Conservation (phyloP, 1,140 invertebrate species). For the Mya arenaria region DNA sequence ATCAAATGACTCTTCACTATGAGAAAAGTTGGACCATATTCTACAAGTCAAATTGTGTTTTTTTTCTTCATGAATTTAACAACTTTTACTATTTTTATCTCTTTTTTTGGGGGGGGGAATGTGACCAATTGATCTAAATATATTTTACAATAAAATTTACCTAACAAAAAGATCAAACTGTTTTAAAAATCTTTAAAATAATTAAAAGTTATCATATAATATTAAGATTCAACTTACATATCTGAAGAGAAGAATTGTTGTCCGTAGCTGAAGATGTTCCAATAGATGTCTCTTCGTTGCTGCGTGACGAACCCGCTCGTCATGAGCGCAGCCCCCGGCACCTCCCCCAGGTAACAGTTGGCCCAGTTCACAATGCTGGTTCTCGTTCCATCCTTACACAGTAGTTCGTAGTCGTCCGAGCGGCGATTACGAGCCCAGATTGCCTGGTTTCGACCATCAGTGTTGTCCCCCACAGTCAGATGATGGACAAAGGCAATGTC, state of each 20-base stretch:
- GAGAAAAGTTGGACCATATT: too few relatives aligned
- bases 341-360: slow-evolving; percentile 94
- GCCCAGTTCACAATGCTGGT: slow-evolving; percentile 89
- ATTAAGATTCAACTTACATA: slow-evolving; percentile 78
- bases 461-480: slow-evolving; percentile 94
- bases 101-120: too few relatives aligned
- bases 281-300: slow-evolving; percentile 75
- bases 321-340: slow-evolving; percentile 95
- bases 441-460: slow-evolving; percentile 93
- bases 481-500: slow-evolving; percentile 98
- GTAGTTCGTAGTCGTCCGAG: slow-evolving; percentile 93
- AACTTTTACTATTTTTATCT: too few relatives aligned
- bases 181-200: too few relatives aligned
- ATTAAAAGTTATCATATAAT: too few relatives aligned
- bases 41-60: too few relatives aligned
- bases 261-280: slow-evolving; percentile 80
- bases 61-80: too few relatives aligned
- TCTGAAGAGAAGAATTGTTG: slow-evolving; percentile 81
- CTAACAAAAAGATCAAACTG: too few relatives aligned
- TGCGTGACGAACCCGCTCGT: slow-evolving; percentile 85
- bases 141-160: too few relatives aligned
- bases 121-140: too few relatives aligned
- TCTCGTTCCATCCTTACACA: slow-evolving; percentile 94
- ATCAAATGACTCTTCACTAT: too few relatives aligned
- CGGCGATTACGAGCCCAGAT: slow-evolving; percentile 96